Evolutionary conservation across 2,797 vertebrate species (phyloP).

Genomic region (Botia almorhae): DNA sequence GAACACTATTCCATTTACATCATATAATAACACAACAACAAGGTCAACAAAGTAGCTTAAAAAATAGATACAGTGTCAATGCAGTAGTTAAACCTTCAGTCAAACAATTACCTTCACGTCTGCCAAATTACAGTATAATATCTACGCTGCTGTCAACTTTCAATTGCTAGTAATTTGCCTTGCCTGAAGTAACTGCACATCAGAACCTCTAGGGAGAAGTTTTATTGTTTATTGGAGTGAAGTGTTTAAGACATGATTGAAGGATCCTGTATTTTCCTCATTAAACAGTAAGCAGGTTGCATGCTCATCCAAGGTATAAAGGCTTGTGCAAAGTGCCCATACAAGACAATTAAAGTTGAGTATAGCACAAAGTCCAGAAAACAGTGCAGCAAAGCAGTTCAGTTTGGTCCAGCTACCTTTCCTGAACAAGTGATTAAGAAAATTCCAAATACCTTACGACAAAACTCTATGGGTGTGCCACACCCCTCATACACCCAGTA

Average conservation of each 20-base stretch:
- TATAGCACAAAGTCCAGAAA: not conserved
- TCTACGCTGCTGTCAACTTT: not conserved
- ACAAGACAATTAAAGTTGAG: not conserved
- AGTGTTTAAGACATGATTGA: constrained; percentile 20
- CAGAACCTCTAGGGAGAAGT: not conserved
- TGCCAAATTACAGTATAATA: constrained; percentile 8
- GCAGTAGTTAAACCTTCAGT: too few species aligned
- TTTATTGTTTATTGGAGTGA: constrained; percentile 27
- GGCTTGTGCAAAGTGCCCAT: not conserved
- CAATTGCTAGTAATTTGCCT: not conserved
- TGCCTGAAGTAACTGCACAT: constrained; percentile 9
- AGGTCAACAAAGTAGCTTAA: not conserved
- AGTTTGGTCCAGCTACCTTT: constrained; percentile 1
- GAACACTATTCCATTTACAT: not conserved
- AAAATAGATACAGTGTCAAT: too few species aligned
- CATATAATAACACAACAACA: not conserved
- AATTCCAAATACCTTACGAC: not conserved
- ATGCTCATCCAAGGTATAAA: constrained; percentile 6
- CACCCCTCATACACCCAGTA: too few species aligned
- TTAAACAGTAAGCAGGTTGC: constrained; percentile 2
- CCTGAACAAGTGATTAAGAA: not conserved
- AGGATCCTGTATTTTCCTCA: not conserved
- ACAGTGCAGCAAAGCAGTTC: constrained; percentile 14
- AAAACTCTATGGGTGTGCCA: too few species aligned
- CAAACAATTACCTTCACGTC: not conserved